Evolutionary conservation across 2,797 vertebrate genomes (phyloP).

Genomic region (Todus mexicanus): DNA sequence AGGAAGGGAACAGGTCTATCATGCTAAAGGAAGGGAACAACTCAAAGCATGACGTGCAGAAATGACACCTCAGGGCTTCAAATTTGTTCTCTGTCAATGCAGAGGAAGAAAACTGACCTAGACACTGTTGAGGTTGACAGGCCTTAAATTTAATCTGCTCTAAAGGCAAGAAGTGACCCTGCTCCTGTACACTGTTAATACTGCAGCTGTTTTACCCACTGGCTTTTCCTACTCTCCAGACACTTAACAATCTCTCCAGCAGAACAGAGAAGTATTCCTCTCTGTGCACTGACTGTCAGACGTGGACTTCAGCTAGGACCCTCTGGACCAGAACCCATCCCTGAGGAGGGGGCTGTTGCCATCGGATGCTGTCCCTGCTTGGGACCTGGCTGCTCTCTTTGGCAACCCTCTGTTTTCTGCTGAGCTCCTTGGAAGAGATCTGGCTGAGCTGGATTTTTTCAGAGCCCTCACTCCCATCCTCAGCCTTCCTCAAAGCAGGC

Average conservation of each 20-base stretch:
- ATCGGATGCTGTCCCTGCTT: not conserved
- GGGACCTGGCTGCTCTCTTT: not conserved
- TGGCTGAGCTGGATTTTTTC: not conserved
- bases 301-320: not conserved
- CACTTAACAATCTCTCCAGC: not conserved
- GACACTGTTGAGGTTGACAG: not conserved
- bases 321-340: not conserved
- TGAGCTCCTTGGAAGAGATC: not conserved
- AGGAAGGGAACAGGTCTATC: not conserved
- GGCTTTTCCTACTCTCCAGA: not conserved
- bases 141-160: slow-evolving; percentile 26
- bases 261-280: not conserved
- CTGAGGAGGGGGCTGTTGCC: not conserved
- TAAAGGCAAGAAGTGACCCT: not conserved
- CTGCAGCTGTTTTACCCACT: slow-evolving; percentile 39
- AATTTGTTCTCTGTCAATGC: slow-evolving; percentile 36
- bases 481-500: not conserved
- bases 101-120: slow-evolving; percentile 39
- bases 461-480: not conserved
- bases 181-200: not conserved
- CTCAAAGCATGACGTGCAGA: not conserved
- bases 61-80: slow-evolving; percentile 44
- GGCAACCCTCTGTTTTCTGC: fast-evolving
- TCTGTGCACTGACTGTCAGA: not conserved
- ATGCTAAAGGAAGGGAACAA: not conserved